A percentile compares a stretch with the other conserved stretches of the same genome.
These are phyloP conservation scores for Spisula solida DNA, from an alignment of 2,888 invertebrate genomes.

Conservation along the genomic window DNA sequence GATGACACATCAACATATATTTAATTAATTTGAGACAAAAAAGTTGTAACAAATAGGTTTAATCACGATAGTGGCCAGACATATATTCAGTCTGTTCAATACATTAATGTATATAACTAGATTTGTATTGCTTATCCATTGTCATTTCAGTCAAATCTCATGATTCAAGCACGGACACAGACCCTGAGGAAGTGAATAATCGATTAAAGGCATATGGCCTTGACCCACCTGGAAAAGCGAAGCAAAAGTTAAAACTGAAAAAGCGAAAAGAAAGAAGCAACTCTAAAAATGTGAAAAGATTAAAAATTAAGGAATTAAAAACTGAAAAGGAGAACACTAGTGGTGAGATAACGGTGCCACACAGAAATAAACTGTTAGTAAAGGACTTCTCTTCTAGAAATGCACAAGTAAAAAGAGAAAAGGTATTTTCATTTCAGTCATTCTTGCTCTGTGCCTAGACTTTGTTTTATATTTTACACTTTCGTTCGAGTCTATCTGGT, in stretches of 20 bases:
- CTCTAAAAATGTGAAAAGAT: conserved; percentile 75
- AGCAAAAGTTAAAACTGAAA: conserved; percentile 76
- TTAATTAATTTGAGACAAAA: neutral
- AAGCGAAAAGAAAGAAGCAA: conserved; percentile 78
- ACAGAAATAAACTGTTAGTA: conserved; percentile 62
- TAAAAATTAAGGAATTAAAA: conserved; percentile 85
- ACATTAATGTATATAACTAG: neutral
- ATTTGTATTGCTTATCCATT: neutral
- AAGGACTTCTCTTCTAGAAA: conserved; percentile 67
- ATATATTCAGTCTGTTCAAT: neutral
- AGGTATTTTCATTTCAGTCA: conserved; percentile 51
- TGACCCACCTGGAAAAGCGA: conserved; percentile 60
- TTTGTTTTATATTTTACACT: too few relatives aligned
- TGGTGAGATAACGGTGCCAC: conserved; percentile 84
- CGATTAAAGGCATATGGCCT: conserved; percentile 74
- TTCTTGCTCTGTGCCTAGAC: too few relatives aligned
- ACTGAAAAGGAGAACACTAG: conserved; percentile 81
- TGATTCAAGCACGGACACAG: conserved; percentile 87
- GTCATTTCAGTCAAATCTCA: conserved; percentile 61
- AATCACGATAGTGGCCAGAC: neutral
- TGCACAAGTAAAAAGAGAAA: conserved; percentile 67
- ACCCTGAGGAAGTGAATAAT: conserved; percentile 85
- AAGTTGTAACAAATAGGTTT: neutral
- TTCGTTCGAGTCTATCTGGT: too few relatives aligned
- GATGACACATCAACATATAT: neutral